Evolutionary conservation across 2,797 vertebrate genomes (phyloP).

Genomic region (Alauda arvensis): DNA sequence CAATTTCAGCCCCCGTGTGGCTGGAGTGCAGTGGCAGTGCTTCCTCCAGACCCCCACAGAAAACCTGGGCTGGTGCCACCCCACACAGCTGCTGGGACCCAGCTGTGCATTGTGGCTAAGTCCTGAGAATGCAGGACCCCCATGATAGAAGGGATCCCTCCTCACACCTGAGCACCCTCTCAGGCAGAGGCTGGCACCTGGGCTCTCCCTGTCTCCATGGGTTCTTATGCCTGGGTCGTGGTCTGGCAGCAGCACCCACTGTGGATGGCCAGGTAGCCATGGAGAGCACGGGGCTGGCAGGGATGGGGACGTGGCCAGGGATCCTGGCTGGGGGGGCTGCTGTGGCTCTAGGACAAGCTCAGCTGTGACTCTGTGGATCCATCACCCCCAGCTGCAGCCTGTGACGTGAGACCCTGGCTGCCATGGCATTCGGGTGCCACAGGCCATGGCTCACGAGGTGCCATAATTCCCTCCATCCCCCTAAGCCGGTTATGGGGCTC

Average conservation of each 20-base stretch:
- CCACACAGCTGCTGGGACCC: background rate
- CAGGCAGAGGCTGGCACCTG: background rate
- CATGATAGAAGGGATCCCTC: background rate
- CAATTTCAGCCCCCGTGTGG: background rate
- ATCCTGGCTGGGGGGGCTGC: background rate
- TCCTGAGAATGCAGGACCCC: background rate
- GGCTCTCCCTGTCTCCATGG: too few relatives aligned
- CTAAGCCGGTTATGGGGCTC: constrained; percentile 48
- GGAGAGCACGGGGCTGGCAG: background rate
- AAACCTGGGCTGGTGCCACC: background rate
- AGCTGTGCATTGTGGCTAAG: accelerated
- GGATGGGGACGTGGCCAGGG: background rate
- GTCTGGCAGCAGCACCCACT: background rate
- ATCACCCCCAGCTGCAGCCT: background rate
- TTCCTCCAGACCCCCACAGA: background rate
- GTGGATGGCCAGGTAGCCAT: background rate
- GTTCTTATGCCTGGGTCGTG: accelerated
- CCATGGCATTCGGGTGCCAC: accelerated
- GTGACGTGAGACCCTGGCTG: accelerated
- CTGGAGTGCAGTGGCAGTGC: accelerated
- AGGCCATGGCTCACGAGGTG: background rate
- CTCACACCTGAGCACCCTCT: background rate
- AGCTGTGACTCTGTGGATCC: background rate
- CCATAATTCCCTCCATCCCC: constrained; percentile 44
- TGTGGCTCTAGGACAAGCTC: background rate